phyloP scores from a whole-genome alignment of 1,140 invertebrate species.

The Pseudomyrmex flavicornis region DNA sequence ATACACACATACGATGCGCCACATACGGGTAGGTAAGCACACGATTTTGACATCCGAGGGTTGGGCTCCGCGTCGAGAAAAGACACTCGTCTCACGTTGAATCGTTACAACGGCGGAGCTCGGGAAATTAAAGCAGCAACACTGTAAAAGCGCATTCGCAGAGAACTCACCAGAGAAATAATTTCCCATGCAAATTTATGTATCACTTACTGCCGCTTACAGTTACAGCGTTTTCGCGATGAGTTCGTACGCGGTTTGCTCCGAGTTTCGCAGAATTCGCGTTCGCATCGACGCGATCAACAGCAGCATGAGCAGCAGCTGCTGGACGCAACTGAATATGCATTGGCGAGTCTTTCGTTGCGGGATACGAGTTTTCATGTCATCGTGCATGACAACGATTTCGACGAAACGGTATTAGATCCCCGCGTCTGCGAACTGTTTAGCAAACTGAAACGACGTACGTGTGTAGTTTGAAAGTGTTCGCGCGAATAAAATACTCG shows the following conservation, averaged over 20 bases:
- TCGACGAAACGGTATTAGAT: not conserved
- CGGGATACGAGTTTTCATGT: not conserved
- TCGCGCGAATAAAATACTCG: no score
- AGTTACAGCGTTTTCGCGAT: slow-evolving; percentile 11
- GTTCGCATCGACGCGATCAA: slow-evolving; percentile 2
- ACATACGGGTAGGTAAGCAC: no score
- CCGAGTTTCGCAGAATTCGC: slow-evolving; percentile 28
- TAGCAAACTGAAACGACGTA: no score
- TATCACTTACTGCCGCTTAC: slow-evolving; percentile 32
- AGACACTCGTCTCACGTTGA: not conserved
- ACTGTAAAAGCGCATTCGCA: slow-evolving; percentile 5
- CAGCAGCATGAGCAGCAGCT: not conserved
- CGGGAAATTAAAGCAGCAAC: slow-evolving; percentile 34
- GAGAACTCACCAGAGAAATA: no score
- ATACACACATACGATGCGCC: no score
- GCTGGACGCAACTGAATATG: not conserved
- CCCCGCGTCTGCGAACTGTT: no score
- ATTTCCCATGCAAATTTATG: slow-evolving; percentile 53
- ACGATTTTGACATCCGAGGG: not conserved
- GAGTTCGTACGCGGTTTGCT: slow-evolving; percentile 8
- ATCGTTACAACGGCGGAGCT: not conserved
- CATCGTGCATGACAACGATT: not conserved
- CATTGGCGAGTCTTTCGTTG: not conserved
- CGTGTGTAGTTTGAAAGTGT: no score
- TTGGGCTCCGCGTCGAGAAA: not conserved